Conservation (phyloP, 64 coral and sea anemone genomes). For the Dendrophyllia cribrosa region DNA sequence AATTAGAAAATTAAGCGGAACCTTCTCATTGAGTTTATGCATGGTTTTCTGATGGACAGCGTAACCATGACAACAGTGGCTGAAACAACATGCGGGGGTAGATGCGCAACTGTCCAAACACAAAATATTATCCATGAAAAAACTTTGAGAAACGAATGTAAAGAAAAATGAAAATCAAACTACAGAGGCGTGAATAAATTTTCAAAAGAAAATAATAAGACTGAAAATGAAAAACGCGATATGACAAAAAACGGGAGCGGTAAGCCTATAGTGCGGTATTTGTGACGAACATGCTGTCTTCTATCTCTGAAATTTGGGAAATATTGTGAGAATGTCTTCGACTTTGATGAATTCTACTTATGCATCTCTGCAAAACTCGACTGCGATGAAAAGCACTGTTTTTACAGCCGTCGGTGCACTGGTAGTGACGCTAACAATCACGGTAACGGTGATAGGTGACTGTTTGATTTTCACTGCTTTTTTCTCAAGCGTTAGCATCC, state of each 20-base stretch:
- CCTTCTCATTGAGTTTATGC: no score
- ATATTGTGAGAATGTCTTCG: not conserved
- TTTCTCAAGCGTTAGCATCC: conserved; percentile 1
- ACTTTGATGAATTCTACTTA: not conserved
- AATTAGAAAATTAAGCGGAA: no score
- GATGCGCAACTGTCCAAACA: not conserved
- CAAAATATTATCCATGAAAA: no score
- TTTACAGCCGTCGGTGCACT: conserved; percentile 11
- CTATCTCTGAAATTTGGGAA: not conserved
- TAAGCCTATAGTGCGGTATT: not conserved
- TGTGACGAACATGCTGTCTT: no score
- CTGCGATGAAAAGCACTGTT: not conserved
- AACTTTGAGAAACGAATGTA: not conserved
- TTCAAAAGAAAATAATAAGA: not conserved
- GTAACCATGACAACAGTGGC: not conserved
- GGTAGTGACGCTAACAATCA: conserved; percentile 1
- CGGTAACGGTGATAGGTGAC: conserved; percentile 7
- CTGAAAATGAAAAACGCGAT: not conserved
- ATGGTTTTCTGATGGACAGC: not conserved
- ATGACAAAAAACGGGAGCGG: not conserved
- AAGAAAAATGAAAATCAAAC: not conserved
- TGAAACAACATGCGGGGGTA: not conserved
- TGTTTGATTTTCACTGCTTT: conserved; percentile 44
- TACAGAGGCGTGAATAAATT: conserved; percentile 1
- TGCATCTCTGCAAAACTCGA: no score